These are phyloP conservation scores for Drosophila sechellia DNA, from an alignment of 1,140 invertebrate genomes.

Conservation along the genomic window DNA sequence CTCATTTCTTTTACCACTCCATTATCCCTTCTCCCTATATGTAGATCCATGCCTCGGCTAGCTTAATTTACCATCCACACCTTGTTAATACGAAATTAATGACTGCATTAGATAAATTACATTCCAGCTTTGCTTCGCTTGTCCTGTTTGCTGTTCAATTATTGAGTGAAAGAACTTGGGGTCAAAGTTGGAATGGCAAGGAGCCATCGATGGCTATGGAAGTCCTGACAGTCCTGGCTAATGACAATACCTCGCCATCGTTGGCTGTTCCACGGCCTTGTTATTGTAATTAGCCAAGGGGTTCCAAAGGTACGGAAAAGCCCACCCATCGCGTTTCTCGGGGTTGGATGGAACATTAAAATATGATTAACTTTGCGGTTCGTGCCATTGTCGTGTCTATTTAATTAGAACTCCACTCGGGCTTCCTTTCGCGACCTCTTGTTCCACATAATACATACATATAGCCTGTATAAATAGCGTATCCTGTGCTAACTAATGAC, in stretches of 20 bases:
- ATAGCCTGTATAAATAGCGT: slow-evolving; percentile 20
- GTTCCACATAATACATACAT: not conserved
- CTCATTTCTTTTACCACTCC: not conserved
- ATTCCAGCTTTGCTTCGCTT: slow-evolving; percentile 33
- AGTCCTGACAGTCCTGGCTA: slow-evolving; percentile 23
- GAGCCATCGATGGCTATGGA: slow-evolving; percentile 61
- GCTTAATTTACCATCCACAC: slow-evolving; percentile 65
- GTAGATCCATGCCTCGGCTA: slow-evolving; percentile 3
- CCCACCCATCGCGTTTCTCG: slow-evolving; percentile 14
- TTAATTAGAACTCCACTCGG: slow-evolving; percentile 65
- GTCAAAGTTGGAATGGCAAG: slow-evolving; percentile 40
- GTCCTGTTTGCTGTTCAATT: slow-evolving; percentile 43
- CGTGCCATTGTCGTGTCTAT: slow-evolving; percentile 77
- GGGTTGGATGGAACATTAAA: slow-evolving; percentile 68
- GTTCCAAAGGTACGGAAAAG: not conserved
- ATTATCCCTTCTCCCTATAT: not conserved
- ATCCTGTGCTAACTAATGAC: slow-evolving; percentile 73
- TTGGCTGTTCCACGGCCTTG: slow-evolving; percentile 35
- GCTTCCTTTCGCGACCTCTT: slow-evolving; percentile 23
- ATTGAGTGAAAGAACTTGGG: slow-evolving; percentile 46
- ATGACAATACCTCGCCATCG: slow-evolving; percentile 32
- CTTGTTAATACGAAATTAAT: slow-evolving; percentile 80
- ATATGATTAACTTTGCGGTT: slow-evolving; percentile 78
- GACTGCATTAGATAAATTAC: slow-evolving; percentile 80
- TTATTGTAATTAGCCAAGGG: slow-evolving; percentile 70